Percentiles rank a stretch among this genome's conserved stretches.
Evolutionary conservation across 2,888 invertebrate genomes (phyloP).

Genomic region (Limnephilus auricula): DNA sequence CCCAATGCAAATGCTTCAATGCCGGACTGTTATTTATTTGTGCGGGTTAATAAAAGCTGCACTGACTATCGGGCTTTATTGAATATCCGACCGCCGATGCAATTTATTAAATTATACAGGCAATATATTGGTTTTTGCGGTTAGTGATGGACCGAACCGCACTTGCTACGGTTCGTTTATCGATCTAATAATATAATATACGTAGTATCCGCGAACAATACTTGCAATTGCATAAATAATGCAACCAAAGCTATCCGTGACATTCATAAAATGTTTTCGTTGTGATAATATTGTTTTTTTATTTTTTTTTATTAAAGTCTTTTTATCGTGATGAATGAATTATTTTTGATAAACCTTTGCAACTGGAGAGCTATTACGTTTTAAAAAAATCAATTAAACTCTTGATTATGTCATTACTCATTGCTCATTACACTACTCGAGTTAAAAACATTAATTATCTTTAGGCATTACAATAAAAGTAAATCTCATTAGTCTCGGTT

Average conservation of each 20-base stretch:
- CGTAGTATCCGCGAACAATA: background rate
- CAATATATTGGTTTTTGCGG: conserved; percentile 40
- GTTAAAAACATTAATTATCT: too few species aligned
- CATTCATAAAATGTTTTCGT: background rate
- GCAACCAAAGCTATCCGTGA: background rate
- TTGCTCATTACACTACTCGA: too few species aligned
- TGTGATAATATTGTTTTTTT: background rate
- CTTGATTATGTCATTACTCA: too few species aligned
- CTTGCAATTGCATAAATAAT: background rate
- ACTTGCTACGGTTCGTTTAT: background rate
- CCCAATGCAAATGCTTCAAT: conserved; percentile 35
- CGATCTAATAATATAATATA: background rate
- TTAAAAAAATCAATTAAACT: too few species aligned
- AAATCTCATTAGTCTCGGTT: too few species aligned
- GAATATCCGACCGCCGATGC: conserved; percentile 54
- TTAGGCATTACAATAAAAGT: background rate
- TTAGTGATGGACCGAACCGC: conserved; percentile 6
- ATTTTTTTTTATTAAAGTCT: background rate
- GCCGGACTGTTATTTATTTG: conserved; percentile 27
- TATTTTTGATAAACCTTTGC: background rate
- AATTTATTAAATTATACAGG: conserved; percentile 55
- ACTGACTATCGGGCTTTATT: conserved; percentile 41
- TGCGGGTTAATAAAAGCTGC: conserved; percentile 50
- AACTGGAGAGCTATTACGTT: background rate
- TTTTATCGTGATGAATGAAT: background rate